Conservation (phyloP, 2,888 invertebrate genomes). For the Serripes groenlandicus region DNA sequence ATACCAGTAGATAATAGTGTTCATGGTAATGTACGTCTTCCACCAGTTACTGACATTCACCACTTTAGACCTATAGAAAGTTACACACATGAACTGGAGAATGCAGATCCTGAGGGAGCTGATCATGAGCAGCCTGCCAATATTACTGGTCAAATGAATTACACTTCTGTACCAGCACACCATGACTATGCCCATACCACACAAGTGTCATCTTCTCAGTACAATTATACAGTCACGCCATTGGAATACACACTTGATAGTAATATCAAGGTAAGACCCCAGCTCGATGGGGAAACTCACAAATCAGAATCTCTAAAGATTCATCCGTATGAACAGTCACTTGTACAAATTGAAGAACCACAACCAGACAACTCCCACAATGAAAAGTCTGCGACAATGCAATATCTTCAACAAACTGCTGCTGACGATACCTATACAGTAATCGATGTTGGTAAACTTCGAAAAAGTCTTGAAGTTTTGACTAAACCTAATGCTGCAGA, state of each 20-base stretch:
- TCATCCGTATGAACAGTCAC: background rate
- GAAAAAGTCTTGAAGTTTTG: constrained; percentile 31
- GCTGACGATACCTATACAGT: constrained; percentile 18
- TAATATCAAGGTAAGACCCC: background rate
- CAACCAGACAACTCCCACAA: background rate
- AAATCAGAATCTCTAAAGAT: background rate
- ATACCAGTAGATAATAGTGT: background rate
- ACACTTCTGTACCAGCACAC: constrained; percentile 6
- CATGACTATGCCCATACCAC: constrained; percentile 10
- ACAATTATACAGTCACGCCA: constrained; percentile 14
- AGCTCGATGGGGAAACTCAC: background rate
- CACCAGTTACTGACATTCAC: constrained; percentile 31
- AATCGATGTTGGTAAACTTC: constrained; percentile 36
- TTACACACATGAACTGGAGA: constrained; percentile 16
- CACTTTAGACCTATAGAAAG: constrained; percentile 15
- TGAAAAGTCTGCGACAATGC: background rate
- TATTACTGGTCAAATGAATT: background rate
- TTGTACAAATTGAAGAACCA: background rate
- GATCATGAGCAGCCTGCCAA: constrained; percentile 3
- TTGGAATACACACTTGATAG: background rate
- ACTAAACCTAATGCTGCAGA: constrained; percentile 12
- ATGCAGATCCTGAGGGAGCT: no score
- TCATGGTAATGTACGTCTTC: background rate
- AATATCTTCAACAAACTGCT: constrained; percentile 3
- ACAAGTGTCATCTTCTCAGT: background rate